phyloP scores from a whole-genome alignment of 2,888 invertebrate species.

The Apomyelois bistriatella region DNA sequence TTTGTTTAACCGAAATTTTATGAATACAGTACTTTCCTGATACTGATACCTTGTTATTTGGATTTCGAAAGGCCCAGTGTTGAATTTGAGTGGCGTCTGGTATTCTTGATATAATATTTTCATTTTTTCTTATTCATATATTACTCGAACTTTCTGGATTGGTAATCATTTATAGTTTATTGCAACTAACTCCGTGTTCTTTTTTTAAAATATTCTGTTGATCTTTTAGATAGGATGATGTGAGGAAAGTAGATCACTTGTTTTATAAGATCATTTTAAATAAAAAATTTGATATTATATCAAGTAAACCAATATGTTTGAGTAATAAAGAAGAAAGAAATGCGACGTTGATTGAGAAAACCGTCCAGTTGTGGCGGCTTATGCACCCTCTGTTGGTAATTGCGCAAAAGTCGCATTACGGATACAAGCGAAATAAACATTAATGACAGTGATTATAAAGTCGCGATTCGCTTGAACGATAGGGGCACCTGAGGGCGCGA shows the following conservation, averaged over 20 bases:
- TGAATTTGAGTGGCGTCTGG: constrained; percentile 40
- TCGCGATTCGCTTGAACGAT: constrained; percentile 49
- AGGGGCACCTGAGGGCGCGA: constrained; percentile 67
- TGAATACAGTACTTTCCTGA: constrained; percentile 29
- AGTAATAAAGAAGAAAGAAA: constrained; percentile 35
- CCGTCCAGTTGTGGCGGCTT: constrained; percentile 77
- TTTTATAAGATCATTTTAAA: too few species aligned
- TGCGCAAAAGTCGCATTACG: constrained; percentile 55
- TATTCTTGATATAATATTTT: constrained; percentile 37
- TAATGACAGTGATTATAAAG: constrained; percentile 33
- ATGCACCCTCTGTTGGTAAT: constrained; percentile 66
- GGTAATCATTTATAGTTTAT: neutral
- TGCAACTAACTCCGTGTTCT: too few species aligned
- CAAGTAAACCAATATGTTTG: constrained; percentile 25
- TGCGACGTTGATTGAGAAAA: constrained; percentile 72
- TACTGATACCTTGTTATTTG: constrained; percentile 26
- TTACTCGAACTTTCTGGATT: neutral
- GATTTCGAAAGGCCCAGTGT: constrained; percentile 62
- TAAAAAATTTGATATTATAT: constrained; percentile 26
- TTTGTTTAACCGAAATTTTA: neutral
- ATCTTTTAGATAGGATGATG: too few species aligned
- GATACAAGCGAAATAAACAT: constrained; percentile 43
- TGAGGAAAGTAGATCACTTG: too few species aligned
- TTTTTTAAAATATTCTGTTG: too few species aligned
- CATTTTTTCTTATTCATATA: neutral